Evolutionary conservation across 2,888 invertebrate species (phyloP), one percentile per base, ranked within the genome.

Genomic region (Metellina segmentata): DNA sequence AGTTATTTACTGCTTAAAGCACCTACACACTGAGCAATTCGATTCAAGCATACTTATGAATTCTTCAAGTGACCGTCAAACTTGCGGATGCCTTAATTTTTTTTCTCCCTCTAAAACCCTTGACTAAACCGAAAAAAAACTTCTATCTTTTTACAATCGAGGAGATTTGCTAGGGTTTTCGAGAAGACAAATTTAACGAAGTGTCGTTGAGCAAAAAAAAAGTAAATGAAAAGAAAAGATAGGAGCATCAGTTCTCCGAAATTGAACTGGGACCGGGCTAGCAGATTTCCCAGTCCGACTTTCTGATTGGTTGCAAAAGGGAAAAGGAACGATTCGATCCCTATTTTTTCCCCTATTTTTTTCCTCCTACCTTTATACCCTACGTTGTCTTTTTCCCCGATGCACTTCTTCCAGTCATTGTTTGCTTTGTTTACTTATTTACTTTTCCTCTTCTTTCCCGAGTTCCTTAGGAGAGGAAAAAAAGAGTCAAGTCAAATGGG

Each of bases 221-320:
- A 89, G 53, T 53, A 52, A 61, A 75, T 75, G 53, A 81, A 86
- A 77, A 74, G 72, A 61, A 81, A 51, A 61, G 34, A n/a, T 34
- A 53, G 77, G 34, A 91, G 91, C 87, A 91, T 91, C 91, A 91
- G 87, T 87, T 91, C 79, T 19, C 74, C 49, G 79, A 91, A 91
- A 91, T 88, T 91, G 91, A 91, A 91, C 91, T 91, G 91, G 87
- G 91, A 88, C 81, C 52, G 69, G 70, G 20, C 82, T 82, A 86
- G 78, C 77, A 88, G 91, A 87, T 91, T 91, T 91, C 90, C 90
- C 90, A 82, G 86, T 86, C 81, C 51, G 90, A 81, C 81, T 85
- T 86, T 81, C 87, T 91, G 87, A 91, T 91, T 88, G 91, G 87
- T 88, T 78, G 82, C 82, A 82, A 86, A 87, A 87, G 75, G 71